A percentile compares a stretch with the other conserved stretches of the same genome.
phyloP scores from a whole-genome alignment of 92 coral and sea anemone species.

The Zoanthus sansibaricus region DNA sequence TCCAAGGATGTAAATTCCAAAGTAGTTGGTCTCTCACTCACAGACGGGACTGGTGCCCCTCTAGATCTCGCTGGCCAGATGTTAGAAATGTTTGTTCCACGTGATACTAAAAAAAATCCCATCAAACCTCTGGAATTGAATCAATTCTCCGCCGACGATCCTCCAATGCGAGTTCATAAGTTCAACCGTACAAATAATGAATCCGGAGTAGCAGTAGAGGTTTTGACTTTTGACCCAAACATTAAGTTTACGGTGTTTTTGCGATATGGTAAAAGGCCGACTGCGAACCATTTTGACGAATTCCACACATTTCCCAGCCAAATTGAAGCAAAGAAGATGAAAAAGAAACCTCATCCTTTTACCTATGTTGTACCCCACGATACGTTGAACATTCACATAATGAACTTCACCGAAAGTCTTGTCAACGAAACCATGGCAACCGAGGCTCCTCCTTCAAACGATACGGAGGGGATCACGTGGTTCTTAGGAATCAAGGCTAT shows the following conservation, averaged over 20 bases:
- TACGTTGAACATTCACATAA: constrained; percentile 59
- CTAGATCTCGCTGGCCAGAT: constrained; percentile 85
- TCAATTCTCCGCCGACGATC: constrained; percentile 75
- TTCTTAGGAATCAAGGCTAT: constrained; percentile 85
- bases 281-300: constrained; percentile 81
- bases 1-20: constrained; percentile 88
- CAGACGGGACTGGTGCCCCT: constrained; percentile 87
- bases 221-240: constrained; percentile 71
- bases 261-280: constrained; percentile 77
- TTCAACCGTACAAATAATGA: constrained; percentile 87
- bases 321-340: constrained; percentile 81
- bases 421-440: constrained; percentile 58
- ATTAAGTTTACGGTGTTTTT: constrained; percentile 66
- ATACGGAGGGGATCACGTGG: constrained; percentile 65
- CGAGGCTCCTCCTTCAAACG: constrained; percentile 28
- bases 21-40: constrained; percentile 83
- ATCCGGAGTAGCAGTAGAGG: constrained; percentile 80
- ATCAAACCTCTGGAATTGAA: constrained; percentile 79
- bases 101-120: constrained; percentile 78
- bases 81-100: constrained; percentile 87
- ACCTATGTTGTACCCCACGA: constrained; percentile 80
- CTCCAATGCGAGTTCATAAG: constrained; percentile 89
- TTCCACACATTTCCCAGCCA: constrained; percentile 78
- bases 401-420: constrained; percentile 37
- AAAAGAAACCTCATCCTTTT: constrained; percentile 84